phyloP scores from a whole-genome alignment of 2,888 invertebrate species.

The Willowsia nigromaculata region DNA sequence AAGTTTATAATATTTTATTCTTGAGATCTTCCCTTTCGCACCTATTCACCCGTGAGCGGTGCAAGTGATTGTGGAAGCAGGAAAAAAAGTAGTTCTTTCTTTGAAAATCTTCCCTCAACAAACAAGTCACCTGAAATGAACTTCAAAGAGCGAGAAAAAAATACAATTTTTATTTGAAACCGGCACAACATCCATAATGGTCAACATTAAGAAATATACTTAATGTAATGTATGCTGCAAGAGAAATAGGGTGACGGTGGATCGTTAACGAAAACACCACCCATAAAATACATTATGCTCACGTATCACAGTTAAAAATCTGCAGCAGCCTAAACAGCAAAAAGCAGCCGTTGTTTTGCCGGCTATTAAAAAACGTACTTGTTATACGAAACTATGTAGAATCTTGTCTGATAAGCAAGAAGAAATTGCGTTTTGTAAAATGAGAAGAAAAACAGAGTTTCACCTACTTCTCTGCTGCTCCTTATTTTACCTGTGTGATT shows the following conservation, averaged over 20 bases:
- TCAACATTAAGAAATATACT: neutral
- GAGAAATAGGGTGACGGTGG: neutral
- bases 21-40: conserved; percentile 2
- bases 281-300: neutral
- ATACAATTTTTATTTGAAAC: neutral
- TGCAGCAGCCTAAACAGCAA: too few species aligned
- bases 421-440: neutral
- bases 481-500: neutral
- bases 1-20: conserved; percentile 24
- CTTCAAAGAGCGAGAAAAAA: neutral
- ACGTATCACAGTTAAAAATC: conserved; percentile 1
- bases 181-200: neutral
- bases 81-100: neutral
- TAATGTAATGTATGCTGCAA: neutral
- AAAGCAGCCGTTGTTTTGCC: neutral
- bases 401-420: neutral
- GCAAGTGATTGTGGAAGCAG: neutral
- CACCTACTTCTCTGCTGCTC: conserved; percentile 10
- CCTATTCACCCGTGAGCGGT: conserved; percentile 42
- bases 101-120: neutral
- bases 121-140: neutral
- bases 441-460: neutral
- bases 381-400: too few species aligned
- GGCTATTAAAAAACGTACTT: neutral
- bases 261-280: conserved; percentile 32